phyloP scores from a whole-genome alignment of 2,888 invertebrate genomes.

The Orthosia gothica region DNA sequence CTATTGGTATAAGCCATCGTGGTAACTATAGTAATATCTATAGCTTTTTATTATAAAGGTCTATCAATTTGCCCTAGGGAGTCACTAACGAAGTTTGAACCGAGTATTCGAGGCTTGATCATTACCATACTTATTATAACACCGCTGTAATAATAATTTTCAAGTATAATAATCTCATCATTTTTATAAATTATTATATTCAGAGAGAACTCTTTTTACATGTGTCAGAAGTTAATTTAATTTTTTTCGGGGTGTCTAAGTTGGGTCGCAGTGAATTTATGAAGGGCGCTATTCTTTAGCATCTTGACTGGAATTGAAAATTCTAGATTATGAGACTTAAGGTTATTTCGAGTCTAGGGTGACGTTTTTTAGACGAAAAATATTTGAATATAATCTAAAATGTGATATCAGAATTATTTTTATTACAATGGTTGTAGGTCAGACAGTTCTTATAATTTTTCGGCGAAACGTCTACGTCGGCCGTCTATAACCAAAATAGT shows the following conservation, averaged over 20 bases:
- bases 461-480: no score
- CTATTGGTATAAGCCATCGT: constrained; percentile 23
- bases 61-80: constrained; percentile 52
- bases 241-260: constrained; percentile 45
- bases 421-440: background rate
- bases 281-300: constrained; percentile 36
- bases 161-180: constrained; percentile 23
- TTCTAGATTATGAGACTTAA: constrained; percentile 38
- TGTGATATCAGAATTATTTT: background rate
- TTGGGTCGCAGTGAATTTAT: constrained; percentile 53
- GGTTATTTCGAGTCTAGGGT: constrained; percentile 4
- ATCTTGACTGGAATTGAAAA: constrained; percentile 45
- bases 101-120: constrained; percentile 46
- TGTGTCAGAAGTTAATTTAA: constrained; percentile 48
- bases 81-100: constrained; percentile 52
- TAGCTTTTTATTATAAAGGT: constrained; percentile 21
- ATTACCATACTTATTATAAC: constrained; percentile 57
- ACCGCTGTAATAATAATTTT: constrained; percentile 22
- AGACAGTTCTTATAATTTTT: background rate
- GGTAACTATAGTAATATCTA: background rate
- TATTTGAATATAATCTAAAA: background rate
- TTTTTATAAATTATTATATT: constrained; percentile 46
- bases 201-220: constrained; percentile 43
- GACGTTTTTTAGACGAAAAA: constrained; percentile 5
- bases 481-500: no score